Conservation (phyloP, 1,140 invertebrate genomes). For the Rhizoglyphus robini region DNA sequence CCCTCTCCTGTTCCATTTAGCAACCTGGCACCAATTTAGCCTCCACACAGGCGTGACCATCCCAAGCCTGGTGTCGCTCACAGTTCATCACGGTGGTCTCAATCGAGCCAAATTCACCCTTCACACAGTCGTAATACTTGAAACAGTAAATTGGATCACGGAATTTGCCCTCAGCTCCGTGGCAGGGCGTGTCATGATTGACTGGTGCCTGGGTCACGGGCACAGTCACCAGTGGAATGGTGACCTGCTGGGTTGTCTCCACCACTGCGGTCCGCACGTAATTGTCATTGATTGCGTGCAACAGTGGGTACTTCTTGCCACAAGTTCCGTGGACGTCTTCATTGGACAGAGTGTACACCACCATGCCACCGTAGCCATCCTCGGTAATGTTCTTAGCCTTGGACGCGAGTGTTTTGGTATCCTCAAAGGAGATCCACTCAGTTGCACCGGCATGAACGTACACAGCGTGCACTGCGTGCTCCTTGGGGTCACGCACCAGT, state of each 20-base stretch:
- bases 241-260: background rate
- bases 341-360: slow-evolving; percentile 21
- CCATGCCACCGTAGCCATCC: slow-evolving; percentile 14
- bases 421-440: slow-evolving; percentile 19
- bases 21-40: background rate
- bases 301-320: slow-evolving; percentile 20
- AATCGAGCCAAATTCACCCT: slow-evolving; percentile 3
- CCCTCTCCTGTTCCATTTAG: too few relatives aligned
- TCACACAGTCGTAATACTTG: slow-evolving; percentile 19
- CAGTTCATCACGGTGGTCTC: slow-evolving; percentile 17
- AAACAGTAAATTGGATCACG: slow-evolving; percentile 16
- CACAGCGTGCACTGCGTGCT: slow-evolving; percentile 14
- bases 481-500: slow-evolving; percentile 1
- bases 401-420: slow-evolving; percentile 4
- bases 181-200: background rate
- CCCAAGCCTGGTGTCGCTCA: slow-evolving; percentile 3
- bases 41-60: background rate
- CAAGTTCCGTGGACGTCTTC: slow-evolving; percentile 16
- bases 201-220: background rate
- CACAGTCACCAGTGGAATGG: background rate
- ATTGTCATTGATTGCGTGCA: slow-evolving; percentile 12
- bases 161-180: slow-evolving; percentile 1
- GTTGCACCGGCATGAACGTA: background rate
- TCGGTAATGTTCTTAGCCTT: slow-evolving; percentile 14
- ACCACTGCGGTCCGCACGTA: background rate